Percentiles rank a stretch among this genome's conserved stretches.
These are phyloP conservation scores for Linnaemya vulpina DNA, from an alignment of 2,888 invertebrate species.

Conservation along the genomic window DNA sequence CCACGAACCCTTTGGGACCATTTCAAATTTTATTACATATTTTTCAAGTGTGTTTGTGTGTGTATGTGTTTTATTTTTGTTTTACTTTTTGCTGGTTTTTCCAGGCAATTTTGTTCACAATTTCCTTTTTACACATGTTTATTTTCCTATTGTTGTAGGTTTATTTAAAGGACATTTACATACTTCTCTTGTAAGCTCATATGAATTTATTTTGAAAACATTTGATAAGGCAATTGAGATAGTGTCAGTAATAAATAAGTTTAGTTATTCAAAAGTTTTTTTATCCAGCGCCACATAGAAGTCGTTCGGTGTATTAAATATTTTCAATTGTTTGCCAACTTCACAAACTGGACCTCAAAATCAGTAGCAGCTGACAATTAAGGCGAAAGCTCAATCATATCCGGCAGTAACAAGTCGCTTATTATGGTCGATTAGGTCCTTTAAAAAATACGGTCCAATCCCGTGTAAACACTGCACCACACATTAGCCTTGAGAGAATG, in stretches of 20 bases:
- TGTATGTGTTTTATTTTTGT: constrained; percentile 4
- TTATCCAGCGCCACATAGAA: background rate
- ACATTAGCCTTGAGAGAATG: too few relatives aligned
- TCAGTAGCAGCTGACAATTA: background rate
- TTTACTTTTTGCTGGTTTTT: constrained; percentile 43
- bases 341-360: background rate
- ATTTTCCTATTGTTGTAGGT: constrained; percentile 49
- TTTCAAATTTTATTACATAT: constrained; percentile 42
- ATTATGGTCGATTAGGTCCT: too few relatives aligned
- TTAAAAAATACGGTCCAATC: too few relatives aligned
- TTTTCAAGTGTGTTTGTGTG: background rate
- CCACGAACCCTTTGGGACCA: constrained; percentile 28
- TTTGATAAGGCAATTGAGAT: constrained; percentile 68
- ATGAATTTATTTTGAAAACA: constrained; percentile 39
- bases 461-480: too few relatives aligned
- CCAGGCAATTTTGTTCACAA: constrained; percentile 71
- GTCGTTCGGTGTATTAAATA: background rate
- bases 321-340: background rate
- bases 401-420: too few relatives aligned
- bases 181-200: constrained; percentile 17
- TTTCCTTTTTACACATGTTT: constrained; percentile 71
- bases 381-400: background rate
- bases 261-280: constrained; percentile 50
- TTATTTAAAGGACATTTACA: constrained; percentile 60
- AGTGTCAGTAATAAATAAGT: constrained; percentile 72